A percentile compares a stretch with the other conserved stretches of the same genome.
Conservation (phyloP, 2,797 vertebrate genomes). For the Morus bassanus region DNA sequence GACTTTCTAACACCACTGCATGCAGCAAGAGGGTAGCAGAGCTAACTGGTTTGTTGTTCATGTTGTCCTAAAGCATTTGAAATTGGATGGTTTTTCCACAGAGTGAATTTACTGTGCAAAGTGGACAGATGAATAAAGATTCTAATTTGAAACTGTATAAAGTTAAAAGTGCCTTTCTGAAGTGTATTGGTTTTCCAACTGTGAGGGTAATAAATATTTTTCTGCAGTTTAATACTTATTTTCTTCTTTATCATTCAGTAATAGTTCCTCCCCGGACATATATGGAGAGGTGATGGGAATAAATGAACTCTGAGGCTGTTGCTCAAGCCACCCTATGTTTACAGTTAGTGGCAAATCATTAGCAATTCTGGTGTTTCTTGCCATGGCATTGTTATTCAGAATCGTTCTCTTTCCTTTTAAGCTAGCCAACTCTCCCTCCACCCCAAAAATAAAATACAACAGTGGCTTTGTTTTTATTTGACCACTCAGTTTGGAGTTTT, state of each 20-base stretch:
- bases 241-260: background rate
- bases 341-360: background rate
- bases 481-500: background rate
- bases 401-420: rapidly evolving
- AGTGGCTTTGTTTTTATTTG: background rate
- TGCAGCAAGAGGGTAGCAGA: background rate
- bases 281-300: background rate
- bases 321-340: background rate
- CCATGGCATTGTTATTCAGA: rapidly evolving
- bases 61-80: background rate
- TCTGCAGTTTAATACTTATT: background rate
- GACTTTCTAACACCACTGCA: background rate
- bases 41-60: background rate
- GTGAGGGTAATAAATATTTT: background rate
- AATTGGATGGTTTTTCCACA: rapidly evolving
- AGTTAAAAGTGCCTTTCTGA: background rate
- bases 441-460: background rate
- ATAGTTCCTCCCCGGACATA: background rate
- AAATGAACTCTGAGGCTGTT: rapidly evolving
- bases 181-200: background rate
- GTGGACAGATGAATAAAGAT: background rate
- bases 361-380: background rate
- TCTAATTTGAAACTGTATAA: background rate
- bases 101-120: background rate
- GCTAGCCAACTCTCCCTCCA: background rate